These are phyloP conservation scores for Thermophis baileyi DNA, from an alignment of 2,113 vertebrate genomes.

Conservation along the genomic window DNA sequence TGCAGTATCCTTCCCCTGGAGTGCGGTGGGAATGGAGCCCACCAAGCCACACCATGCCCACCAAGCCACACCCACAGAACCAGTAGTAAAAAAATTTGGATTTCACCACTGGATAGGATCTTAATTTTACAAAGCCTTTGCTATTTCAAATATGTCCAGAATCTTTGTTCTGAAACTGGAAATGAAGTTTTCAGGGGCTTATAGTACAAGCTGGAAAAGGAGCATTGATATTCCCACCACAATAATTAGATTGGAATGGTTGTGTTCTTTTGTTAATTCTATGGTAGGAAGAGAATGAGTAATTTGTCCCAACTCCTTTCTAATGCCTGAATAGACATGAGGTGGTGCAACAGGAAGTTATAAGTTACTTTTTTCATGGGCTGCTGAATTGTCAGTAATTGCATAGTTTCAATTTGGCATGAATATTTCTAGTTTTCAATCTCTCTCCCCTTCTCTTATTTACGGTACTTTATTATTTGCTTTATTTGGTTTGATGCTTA, in stretches of 20 bases:
- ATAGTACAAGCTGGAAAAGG: neutral
- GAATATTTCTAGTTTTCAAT: neutral
- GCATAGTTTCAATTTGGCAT: neutral
- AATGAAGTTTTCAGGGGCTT: neutral
- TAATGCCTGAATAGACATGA: neutral
- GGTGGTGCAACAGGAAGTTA: neutral
- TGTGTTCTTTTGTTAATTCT: neutral
- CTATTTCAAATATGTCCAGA: neutral
- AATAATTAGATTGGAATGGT: neutral
- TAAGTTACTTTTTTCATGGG: neutral
- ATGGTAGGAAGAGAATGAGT: neutral
- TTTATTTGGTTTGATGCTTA: neutral
- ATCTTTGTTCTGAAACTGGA: neutral
- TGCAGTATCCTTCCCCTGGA: too few relatives aligned
- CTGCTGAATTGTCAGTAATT: neutral
- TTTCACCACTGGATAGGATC: neutral
- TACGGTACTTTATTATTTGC: neutral
- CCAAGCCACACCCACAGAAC: too few relatives aligned
- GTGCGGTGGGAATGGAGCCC: too few relatives aligned
- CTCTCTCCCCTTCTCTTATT: neutral
- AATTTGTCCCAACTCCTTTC: neutral
- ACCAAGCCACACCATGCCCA: too few relatives aligned
- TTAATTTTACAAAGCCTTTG: neutral
- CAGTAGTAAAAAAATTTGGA: too few relatives aligned
- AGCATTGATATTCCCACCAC: neutral